Conservation (phyloP, 2,113 vertebrate species). For the Phainopepla nitens region DNA sequence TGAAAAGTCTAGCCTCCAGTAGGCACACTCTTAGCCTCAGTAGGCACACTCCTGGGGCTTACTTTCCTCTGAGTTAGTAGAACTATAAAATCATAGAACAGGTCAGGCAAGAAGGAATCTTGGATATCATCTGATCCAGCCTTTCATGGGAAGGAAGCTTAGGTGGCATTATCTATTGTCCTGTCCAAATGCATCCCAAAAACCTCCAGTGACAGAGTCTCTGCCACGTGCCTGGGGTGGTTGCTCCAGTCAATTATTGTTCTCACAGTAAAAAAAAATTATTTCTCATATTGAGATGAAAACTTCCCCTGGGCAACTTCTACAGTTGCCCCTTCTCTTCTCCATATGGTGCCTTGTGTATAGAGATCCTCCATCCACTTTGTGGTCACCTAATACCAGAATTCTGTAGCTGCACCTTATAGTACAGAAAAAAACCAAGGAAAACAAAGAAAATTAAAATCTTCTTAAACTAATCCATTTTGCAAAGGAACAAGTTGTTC, state of each 20-base stretch:
- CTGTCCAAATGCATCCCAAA: not conserved
- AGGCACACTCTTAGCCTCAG: not conserved
- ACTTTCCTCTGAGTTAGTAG: not conserved
- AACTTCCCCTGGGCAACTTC: not conserved
- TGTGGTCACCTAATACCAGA: not conserved
- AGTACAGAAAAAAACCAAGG: not conserved
- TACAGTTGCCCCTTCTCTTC: not conserved
- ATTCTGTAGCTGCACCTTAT: not conserved
- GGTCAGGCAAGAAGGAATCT: not conserved
- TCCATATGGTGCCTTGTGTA: not conserved
- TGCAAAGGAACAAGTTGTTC: not conserved
- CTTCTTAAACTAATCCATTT: not conserved
- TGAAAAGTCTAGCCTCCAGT: not conserved
- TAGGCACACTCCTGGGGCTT: not conserved
- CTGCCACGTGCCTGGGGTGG: rapidly evolving
- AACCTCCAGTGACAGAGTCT: not conserved
- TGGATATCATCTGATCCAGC: not conserved
- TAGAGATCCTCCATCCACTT: not conserved
- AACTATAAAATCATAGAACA: not conserved
- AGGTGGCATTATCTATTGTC: not conserved
- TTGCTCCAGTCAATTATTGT: not conserved
- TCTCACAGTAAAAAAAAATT: not conserved
- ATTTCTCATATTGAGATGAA: not conserved
- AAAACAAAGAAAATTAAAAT: not conserved
- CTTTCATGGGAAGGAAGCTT: not conserved